These are phyloP conservation scores for Oreortyx pictus DNA, from an alignment of 2,797 vertebrate genomes.

Conservation along the genomic window DNA sequence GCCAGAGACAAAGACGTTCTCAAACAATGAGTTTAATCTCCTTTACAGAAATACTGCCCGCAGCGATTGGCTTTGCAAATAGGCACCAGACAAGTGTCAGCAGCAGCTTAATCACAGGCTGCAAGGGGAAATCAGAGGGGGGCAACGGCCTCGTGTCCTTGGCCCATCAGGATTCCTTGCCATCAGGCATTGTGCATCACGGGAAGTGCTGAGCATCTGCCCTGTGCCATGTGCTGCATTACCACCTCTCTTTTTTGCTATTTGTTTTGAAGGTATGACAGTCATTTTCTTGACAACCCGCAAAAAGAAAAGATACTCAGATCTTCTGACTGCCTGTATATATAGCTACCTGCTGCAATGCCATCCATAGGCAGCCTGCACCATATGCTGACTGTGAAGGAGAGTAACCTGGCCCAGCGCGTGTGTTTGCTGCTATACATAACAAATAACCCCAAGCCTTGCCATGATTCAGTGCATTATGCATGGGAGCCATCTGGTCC, in stretches of 20 bases:
- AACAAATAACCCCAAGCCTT: slow-evolving; percentile 65
- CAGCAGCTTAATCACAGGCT: slow-evolving; percentile 28
- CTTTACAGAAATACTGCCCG: slow-evolving; percentile 11
- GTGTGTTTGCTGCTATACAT: slow-evolving; percentile 57
- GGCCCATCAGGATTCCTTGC: slow-evolving; percentile 50
- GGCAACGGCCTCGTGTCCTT: slow-evolving; percentile 39
- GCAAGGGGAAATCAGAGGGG: neutral
- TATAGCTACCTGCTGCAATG: slow-evolving; percentile 43
- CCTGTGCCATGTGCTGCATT: slow-evolving; percentile 41
- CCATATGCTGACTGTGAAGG: slow-evolving; percentile 17
- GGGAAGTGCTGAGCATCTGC: slow-evolving; percentile 37
- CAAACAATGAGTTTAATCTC: neutral
- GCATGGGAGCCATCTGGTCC: slow-evolving; percentile 78
- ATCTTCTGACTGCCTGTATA: neutral
- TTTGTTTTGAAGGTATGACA: neutral
- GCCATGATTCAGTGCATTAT: slow-evolving; percentile 75
- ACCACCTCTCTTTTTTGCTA: neutral
- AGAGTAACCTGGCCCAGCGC: neutral
- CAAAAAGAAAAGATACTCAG: neutral
- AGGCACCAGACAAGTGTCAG: slow-evolving; percentile 10
- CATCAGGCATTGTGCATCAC: neutral
- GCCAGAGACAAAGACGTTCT: neutral
- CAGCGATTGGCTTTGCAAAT: neutral
- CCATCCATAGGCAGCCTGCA: neutral
- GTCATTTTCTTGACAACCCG: slow-evolving; percentile 9